Conservation (phyloP, 1,140 invertebrate species). For the Micrasema longulum region DNA sequence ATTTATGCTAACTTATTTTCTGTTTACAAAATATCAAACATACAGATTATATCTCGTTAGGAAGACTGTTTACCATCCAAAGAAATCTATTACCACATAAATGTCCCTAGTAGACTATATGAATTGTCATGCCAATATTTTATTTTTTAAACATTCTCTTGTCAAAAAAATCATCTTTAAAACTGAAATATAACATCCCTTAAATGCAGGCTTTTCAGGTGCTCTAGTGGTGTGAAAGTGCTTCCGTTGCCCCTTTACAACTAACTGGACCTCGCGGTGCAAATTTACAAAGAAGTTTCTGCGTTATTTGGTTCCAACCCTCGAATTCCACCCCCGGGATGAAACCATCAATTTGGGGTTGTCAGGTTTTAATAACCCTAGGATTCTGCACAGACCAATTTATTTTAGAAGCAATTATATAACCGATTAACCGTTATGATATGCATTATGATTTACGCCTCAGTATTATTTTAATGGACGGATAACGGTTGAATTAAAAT, state of each 20-base stretch:
- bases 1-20: too few species aligned
- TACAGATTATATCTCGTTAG: too few species aligned
- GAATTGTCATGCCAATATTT: too few species aligned
- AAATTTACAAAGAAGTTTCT: constrained; percentile 52
- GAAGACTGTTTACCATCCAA: too few species aligned
- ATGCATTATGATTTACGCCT: constrained; percentile 49
- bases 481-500: constrained; percentile 42
- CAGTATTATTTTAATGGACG: constrained; percentile 44
- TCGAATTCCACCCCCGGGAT: constrained; percentile 15
- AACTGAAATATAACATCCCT: too few species aligned
- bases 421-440: constrained; percentile 51
- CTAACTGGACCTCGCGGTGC: constrained; percentile 38
- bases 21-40: too few species aligned
- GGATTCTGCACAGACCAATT: constrained; percentile 44
- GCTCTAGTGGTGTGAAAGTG: constrained; percentile 42
- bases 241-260: constrained; percentile 43
- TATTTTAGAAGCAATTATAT: constrained; percentile 51
- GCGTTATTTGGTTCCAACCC: constrained; percentile 46
- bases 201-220: too few species aligned
- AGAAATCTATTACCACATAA: too few species aligned
- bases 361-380: constrained; percentile 52
- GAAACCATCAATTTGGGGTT: constrained; percentile 51
- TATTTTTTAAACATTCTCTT: too few species aligned
- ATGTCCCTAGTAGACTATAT: too few species aligned
- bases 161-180: too few species aligned